Base-by-base conservation (phyloP, 1,140 invertebrate genomes). In the Agraylea sexmaculata region DNA sequence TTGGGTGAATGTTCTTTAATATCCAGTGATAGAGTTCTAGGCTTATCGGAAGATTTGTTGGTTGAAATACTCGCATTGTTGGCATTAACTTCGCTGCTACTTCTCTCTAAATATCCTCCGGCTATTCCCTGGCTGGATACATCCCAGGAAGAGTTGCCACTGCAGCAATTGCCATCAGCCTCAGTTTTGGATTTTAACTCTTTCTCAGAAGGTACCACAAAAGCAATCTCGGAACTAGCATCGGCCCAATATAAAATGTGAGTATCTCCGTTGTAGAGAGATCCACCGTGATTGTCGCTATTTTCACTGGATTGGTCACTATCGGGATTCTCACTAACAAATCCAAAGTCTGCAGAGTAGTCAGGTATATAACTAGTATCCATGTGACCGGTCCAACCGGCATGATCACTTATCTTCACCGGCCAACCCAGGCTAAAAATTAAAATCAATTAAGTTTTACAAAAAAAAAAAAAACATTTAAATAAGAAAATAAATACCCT, bases 161-260 rank as follows among this genome's bases (percentile, higher is more conserved):
- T 49, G 22, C 47, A 50, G 27, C 69, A 70, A 10, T 55, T 59
- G 7, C 63, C 66, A 43, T 73, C 70, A 3, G 61, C 53, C 38
- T 64, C 62, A 3, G 52, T 55, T 36, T 57, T 59, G 37, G 42
- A 53, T 15, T 59, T 55, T 29, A 41, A 53, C 6, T 50, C 69
- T 46, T 66, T 66, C 1, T 71, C 65, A 3, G 87, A 86, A 2
- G 93, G 92, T 15, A 96, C 85, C 30, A 96, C 75, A 67, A 97
- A 95, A 1, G 90, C 89, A 40, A 97, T 78, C 68, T 97, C 92
- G 2, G 87, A 87, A 18, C 78, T 83, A 0, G 87, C 83, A 63
- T 98, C 93, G n/a, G 90, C 83, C 92, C 92, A 98, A 65, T 96
- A 96, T 2, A 98, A 59, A 1, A 92, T 78, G 53, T 71, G 69